Conservation (phyloP, 2,113 vertebrate genomes). For the Nibea coibor region DNA sequence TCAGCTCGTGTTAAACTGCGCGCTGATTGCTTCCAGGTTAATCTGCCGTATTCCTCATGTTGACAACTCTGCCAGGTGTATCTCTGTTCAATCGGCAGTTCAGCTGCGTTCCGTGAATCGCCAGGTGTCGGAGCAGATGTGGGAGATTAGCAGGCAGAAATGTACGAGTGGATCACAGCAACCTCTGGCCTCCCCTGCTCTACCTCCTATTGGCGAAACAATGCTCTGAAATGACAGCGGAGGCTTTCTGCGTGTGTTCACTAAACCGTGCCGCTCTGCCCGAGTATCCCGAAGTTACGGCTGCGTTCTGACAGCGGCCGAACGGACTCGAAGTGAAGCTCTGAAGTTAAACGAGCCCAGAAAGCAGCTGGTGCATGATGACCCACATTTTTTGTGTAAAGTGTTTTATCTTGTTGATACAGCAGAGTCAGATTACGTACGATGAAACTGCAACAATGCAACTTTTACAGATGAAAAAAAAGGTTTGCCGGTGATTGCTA, state of each 20-base stretch:
- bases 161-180: background rate
- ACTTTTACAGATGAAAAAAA: too few species aligned
- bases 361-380: background rate
- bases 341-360: background rate
- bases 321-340: background rate
- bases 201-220: conserved; percentile 1
- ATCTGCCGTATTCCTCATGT: background rate
- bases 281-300: background rate
- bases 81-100: background rate
- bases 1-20: background rate
- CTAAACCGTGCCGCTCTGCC: background rate
- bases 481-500: too few species aligned
- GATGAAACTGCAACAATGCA: background rate
- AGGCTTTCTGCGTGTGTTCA: background rate
- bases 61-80: background rate
- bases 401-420: background rate
- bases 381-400: background rate
- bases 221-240: background rate
- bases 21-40: background rate
- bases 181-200: background rate
- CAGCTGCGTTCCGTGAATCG: conserved; percentile 2
- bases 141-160: conserved; percentile 34
- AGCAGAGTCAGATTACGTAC: background rate
- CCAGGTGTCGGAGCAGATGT: conserved; percentile 47
- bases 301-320: background rate